These are phyloP conservation scores for Ispidina lecontei DNA, from an alignment of 2,797 vertebrate genomes.

Conservation along the genomic window DNA sequence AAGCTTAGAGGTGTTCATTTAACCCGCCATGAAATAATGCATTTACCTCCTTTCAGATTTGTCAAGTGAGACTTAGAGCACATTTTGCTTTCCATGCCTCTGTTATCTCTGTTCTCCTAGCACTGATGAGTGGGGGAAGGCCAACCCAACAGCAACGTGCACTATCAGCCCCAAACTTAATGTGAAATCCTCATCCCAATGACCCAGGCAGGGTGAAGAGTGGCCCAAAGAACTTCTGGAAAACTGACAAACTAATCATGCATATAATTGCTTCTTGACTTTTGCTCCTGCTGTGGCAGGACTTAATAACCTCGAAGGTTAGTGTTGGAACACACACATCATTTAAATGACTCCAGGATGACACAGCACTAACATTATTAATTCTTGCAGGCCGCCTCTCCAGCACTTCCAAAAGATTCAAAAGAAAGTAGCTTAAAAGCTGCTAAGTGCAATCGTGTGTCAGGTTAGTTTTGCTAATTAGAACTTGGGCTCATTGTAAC, in stretches of 20 bases:
- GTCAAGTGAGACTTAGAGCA: background rate
- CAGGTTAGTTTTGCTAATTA: conserved; percentile 59
- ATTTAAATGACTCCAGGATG: conserved; percentile 47
- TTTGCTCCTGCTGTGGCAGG: conserved; percentile 68
- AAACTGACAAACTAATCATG: conserved; percentile 91
- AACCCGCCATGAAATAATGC: background rate
- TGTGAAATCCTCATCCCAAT: conserved; percentile 78
- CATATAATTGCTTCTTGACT: conserved; percentile 95
- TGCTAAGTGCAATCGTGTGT: conserved; percentile 2
- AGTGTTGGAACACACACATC: conserved; percentile 36
- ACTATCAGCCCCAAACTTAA: background rate
- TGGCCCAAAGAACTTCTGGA: conserved; percentile 81
- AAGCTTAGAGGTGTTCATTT: background rate
- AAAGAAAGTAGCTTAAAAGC: conserved; percentile 49
- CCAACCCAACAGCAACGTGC: background rate
- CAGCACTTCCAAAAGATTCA: background rate
- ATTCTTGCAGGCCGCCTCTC: background rate
- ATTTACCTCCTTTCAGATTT: background rate
- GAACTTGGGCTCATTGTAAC: conserved; percentile 44
- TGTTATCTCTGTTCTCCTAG: background rate
- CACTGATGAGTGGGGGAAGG: background rate
- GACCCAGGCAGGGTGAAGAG: conserved; percentile 79
- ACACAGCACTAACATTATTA: conserved; percentile 22
- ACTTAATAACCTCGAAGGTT: conserved; percentile 63
- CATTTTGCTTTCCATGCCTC: background rate